A percentile compares a stretch with the other conserved stretches of the same genome.
Conservation (phyloP, 2,797 vertebrate genomes). For the Brachymystax lenok region DNA sequence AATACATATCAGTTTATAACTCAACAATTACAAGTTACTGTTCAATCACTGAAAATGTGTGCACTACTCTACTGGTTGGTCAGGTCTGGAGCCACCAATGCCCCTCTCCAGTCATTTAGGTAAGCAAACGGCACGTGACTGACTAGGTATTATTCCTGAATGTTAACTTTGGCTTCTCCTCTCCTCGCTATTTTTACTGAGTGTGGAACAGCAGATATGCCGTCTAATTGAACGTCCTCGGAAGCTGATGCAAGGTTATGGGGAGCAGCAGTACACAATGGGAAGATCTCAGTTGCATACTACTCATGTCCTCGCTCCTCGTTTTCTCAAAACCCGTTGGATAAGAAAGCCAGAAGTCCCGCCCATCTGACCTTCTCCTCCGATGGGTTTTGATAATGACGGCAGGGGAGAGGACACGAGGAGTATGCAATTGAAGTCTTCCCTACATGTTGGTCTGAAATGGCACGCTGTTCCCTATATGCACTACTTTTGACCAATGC, state of each 20-base stretch:
- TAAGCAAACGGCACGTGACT: conserved; percentile 19
- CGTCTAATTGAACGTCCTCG: neutral
- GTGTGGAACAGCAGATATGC: neutral
- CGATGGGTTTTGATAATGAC: too few species aligned
- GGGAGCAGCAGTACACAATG: neutral
- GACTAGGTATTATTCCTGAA: conserved; percentile 19
- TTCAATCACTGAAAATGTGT: conserved; percentile 15
- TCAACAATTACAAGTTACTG: neutral
- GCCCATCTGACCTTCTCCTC: too few species aligned
- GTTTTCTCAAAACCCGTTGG: too few species aligned
- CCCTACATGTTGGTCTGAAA: neutral
- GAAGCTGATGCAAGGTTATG: neutral
- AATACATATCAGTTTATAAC: neutral
- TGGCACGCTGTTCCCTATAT: neutral
- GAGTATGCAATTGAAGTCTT: too few species aligned
- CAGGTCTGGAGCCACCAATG: conserved; percentile 12
- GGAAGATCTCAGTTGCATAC: too few species aligned
- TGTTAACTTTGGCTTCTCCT: neutral
- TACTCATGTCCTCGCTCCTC: too few species aligned
- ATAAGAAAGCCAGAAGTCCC: too few species aligned
- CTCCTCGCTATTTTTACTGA: neutral
- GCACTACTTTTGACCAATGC: neutral
- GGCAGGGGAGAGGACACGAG: too few species aligned
- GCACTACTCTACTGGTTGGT: conserved; percentile 24
- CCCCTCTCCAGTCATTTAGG: conserved; percentile 6